These are phyloP conservation scores for Perccottus glenii DNA, from an alignment of 2,113 vertebrate species.

Conservation along the genomic window DNA sequence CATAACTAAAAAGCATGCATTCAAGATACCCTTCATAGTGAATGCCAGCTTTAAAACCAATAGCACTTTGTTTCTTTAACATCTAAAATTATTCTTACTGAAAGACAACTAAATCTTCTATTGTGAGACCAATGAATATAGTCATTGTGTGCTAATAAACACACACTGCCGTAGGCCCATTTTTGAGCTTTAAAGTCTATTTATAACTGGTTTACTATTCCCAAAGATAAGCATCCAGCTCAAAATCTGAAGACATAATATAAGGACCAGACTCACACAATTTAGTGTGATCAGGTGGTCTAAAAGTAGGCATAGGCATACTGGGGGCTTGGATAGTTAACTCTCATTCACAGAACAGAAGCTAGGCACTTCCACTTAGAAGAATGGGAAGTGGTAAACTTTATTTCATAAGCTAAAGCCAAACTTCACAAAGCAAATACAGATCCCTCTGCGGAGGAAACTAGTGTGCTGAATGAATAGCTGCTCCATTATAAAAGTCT, in stretches of 20 bases:
- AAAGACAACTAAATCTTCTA: slow-evolving; percentile 10
- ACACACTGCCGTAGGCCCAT: neutral
- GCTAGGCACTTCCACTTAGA: too few relatives aligned
- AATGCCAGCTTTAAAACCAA: slow-evolving; percentile 19
- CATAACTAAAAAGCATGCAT: slow-evolving; percentile 46
- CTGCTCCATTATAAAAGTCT: slow-evolving; percentile 75
- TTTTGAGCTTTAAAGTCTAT: neutral
- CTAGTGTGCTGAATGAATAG: slow-evolving; percentile 68
- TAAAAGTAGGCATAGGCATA: too few relatives aligned
- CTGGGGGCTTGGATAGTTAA: slow-evolving; percentile 7
- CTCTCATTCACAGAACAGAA: too few relatives aligned
- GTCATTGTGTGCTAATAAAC: slow-evolving; percentile 49
- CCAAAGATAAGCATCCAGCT: too few relatives aligned
- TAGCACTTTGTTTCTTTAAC: neutral
- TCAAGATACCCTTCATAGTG: slow-evolving; percentile 34
- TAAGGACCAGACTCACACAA: too few relatives aligned
- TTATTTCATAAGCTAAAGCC: neutral
- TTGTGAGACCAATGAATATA: slow-evolving; percentile 49
- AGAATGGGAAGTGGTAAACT: too few relatives aligned
- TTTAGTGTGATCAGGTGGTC: too few relatives aligned
- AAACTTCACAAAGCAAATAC: slow-evolving; percentile 37
- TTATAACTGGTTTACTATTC: too few relatives aligned
- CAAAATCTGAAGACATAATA: too few relatives aligned
- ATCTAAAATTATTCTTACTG: slow-evolving; percentile 2
- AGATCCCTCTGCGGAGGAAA: slow-evolving; percentile 71